Evolutionary conservation across 2,888 invertebrate species (phyloP).

Genomic region (Halocaridina rubra): DNA sequence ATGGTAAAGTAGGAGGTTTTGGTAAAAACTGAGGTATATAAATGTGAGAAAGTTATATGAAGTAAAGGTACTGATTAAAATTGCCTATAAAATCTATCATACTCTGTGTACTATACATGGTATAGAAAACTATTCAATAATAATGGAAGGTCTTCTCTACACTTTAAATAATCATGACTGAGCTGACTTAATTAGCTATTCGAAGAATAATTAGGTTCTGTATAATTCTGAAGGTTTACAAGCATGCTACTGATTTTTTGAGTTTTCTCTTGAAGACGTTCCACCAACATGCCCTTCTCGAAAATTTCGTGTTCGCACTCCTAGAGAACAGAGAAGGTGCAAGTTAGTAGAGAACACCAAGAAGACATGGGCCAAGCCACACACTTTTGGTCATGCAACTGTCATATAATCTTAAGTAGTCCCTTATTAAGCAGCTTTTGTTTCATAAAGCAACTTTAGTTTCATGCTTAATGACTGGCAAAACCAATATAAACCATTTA

Average conservation of each 20-base stretch:
- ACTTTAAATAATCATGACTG: conserved; percentile 26
- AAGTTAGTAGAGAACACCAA: conserved; percentile 57
- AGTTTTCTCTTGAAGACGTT: conserved; percentile 93
- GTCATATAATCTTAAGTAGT: too few relatives aligned
- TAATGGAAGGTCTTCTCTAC: neutral
- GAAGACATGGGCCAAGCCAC: conserved; percentile 12
- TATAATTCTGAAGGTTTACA: conserved; percentile 79
- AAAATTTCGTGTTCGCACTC: conserved; percentile 95
- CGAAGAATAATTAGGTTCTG: conserved; percentile 24
- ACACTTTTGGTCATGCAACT: conserved; percentile 33
- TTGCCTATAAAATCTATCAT: too few relatives aligned
- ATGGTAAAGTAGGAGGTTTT: too few relatives aligned
- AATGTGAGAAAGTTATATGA: too few relatives aligned
- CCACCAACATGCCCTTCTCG: conserved; percentile 95
- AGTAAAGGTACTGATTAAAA: too few relatives aligned
- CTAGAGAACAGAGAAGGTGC: conserved; percentile 70
- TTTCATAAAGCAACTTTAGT: too few relatives aligned
- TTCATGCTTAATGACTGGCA: too few relatives aligned
- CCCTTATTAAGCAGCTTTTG: too few relatives aligned
- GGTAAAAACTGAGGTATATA: too few relatives aligned
- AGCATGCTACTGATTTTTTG: conserved; percentile 94
- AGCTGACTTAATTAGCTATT: conserved; percentile 13
- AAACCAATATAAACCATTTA: too few relatives aligned
- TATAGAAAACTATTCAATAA: neutral
- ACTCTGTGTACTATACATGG: neutral